Evolutionary conservation across 37 sponge, comb jelly and placozoan species (phyloP).

Genomic region (Agelas oroides): DNA sequence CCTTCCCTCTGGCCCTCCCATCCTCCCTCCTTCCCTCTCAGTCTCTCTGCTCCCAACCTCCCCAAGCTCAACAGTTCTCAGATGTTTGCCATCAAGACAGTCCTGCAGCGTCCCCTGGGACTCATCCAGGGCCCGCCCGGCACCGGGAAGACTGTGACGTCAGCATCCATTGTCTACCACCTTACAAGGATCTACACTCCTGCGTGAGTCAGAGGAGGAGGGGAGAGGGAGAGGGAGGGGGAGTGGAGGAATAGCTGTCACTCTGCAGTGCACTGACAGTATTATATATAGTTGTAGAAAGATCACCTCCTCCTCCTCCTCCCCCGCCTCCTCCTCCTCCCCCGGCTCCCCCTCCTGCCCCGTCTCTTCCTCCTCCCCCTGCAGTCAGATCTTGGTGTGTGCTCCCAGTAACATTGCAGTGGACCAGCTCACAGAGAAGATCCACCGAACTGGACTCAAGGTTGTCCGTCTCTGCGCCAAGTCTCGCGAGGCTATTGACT

Average conservation of each 20-base stretch:
- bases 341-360: too few species aligned
- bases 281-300: not conserved
- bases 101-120: slow-evolving; percentile 93
- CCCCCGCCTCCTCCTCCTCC: too few species aligned
- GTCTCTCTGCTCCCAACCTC: slow-evolving; percentile 90
- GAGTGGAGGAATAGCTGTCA: slow-evolving; percentile 11
- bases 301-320: not conserved
- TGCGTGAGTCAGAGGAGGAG: slow-evolving; percentile 32
- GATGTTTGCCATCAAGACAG: slow-evolving; percentile 92
- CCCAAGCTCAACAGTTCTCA: slow-evolving; percentile 94
- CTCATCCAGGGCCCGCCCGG: slow-evolving; percentile 98
- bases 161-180: slow-evolving; percentile 98
- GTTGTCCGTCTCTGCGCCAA: slow-evolving; percentile 97
- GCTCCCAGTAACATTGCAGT: slow-evolving; percentile 99
- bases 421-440: slow-evolving; percentile 99
- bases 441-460: slow-evolving; percentile 82
- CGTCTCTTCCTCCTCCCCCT: not conserved
- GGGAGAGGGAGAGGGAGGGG: slow-evolving; percentile 26
- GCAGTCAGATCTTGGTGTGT: slow-evolving; percentile 95
- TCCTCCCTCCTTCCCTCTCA: too few species aligned
- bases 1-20: too few species aligned
- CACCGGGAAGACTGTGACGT: slow-evolving; percentile 98
- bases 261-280: not conserved
- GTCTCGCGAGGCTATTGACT: slow-evolving; percentile 96
- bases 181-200: slow-evolving; percentile 71